phyloP scores from a whole-genome alignment of 2,797 vertebrate species.

The Poecilia wingei region DNA sequence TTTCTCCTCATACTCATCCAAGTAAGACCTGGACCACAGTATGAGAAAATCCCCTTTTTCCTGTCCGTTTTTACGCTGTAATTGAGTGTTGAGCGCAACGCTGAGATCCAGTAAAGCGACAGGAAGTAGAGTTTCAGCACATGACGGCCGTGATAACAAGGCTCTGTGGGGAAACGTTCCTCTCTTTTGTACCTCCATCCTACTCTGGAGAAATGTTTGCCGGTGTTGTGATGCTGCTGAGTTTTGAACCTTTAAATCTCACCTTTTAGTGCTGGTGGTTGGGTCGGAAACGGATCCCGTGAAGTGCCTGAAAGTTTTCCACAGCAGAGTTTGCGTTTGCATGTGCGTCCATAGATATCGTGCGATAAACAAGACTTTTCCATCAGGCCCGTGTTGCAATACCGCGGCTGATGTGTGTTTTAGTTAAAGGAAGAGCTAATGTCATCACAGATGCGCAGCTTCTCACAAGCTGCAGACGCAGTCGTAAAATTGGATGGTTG shows the following conservation, averaged over 20 bases:
- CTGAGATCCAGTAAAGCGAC: background rate
- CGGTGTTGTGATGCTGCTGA: background rate
- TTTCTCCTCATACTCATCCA: background rate
- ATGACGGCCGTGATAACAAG: background rate
- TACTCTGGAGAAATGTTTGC: background rate
- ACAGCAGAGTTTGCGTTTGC: background rate
- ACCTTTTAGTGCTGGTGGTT: background rate
- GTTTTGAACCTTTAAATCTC: background rate
- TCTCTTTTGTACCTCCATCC: background rate
- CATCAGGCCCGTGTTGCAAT: slow-evolving; percentile 29
- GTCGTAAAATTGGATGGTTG: background rate
- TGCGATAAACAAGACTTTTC: slow-evolving; percentile 33
- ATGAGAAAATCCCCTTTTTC: too few relatives aligned
- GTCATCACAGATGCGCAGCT: slow-evolving; percentile 40
- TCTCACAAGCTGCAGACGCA: slow-evolving; percentile 42
- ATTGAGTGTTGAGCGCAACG: background rate
- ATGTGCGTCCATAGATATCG: background rate
- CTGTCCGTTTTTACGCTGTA: background rate
- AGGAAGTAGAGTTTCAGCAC: slow-evolving; percentile 1
- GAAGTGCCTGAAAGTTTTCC: background rate
- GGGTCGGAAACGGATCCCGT: background rate
- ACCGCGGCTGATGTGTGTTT: slow-evolving; percentile 18
- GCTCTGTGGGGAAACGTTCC: slow-evolving; percentile 2
- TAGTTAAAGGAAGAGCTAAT: slow-evolving; percentile 41
- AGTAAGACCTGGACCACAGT: background rate